Conservation (phyloP, 2,113 vertebrate species). For the Sander lucioperca region DNA sequence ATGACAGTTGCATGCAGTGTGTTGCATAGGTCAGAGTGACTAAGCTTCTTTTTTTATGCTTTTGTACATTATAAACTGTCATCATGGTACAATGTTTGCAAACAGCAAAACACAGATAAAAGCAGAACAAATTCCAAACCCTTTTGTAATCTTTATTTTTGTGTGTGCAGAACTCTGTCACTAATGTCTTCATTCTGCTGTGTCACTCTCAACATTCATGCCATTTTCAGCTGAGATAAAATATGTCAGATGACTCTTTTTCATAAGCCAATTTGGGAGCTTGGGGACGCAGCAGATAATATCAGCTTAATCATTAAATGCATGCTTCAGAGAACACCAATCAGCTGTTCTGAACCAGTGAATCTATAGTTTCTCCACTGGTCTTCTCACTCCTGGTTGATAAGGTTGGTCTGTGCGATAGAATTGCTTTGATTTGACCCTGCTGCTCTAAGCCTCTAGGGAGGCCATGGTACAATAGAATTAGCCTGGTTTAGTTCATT, state of each 20-base stretch:
- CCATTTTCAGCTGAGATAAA: conserved; percentile 43
- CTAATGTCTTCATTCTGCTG: conserved; percentile 28
- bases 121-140: background rate
- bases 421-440: conserved; percentile 73
- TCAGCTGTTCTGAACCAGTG: conserved; percentile 54
- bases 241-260: conserved; percentile 38
- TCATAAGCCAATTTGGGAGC: conserved; percentile 43
- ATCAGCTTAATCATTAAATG: conserved; percentile 57
- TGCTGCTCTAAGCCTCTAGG: conserved; percentile 60
- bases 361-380: conserved; percentile 38
- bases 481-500: conserved; percentile 80
- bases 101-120: background rate
- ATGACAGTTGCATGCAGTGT: background rate
- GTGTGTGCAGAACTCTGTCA: background rate
- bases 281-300: conserved; percentile 42
- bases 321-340: conserved; percentile 62
- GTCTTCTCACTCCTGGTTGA: conserved; percentile 58
- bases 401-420: conserved; percentile 65
- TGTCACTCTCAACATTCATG: conserved; percentile 18
- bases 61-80: background rate
- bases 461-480: conserved; percentile 72
- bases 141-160: background rate
- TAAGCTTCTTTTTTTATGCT: background rate
- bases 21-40: background rate
- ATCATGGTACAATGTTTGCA: background rate